Conservation (phyloP, 2,113 vertebrate genomes). For the Corydoras maculifer region DNA sequence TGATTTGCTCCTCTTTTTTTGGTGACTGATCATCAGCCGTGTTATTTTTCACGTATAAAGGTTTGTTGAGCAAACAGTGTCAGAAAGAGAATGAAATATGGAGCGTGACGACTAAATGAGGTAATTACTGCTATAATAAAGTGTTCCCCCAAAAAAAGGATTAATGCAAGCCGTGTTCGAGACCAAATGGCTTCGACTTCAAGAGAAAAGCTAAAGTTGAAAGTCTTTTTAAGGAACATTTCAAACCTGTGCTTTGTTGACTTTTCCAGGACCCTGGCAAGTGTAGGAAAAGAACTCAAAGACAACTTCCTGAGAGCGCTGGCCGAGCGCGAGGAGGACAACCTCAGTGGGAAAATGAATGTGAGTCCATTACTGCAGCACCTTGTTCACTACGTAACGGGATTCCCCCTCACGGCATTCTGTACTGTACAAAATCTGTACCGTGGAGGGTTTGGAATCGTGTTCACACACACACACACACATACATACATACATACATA, state of each 20-base stretch:
- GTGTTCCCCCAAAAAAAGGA: conserved; percentile 17
- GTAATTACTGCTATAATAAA: conserved; percentile 13
- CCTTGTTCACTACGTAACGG: conserved; percentile 63
- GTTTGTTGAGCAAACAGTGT: conserved; percentile 4
- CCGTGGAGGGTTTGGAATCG: conserved; percentile 45
- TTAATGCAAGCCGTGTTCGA: conserved; percentile 19
- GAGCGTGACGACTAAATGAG: not conserved
- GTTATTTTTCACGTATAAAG: too few relatives aligned
- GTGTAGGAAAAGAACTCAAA: conserved; percentile 69
- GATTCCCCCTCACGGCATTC: conserved; percentile 61
- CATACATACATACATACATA: not conserved
- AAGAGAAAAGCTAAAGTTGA: conserved; percentile 47
- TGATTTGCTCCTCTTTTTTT: too few relatives aligned
- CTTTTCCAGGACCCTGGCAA: conserved; percentile 72
- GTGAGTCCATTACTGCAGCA: conserved; percentile 75
- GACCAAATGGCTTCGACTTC: conserved; percentile 36
- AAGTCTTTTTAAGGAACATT: conserved; percentile 56
- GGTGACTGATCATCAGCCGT: too few relatives aligned
- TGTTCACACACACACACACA: conserved; percentile 12
- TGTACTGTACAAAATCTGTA: conserved; percentile 54
- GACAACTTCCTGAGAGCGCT: conserved; percentile 73
- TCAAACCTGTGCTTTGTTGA: conserved; percentile 56
- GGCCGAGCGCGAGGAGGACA: conserved; percentile 73
- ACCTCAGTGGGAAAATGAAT: conserved; percentile 67
- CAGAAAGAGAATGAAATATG: not conserved